Base-by-base conservation (phyloP, 1,140 invertebrate species). In the Laodelphax striatellus region DNA sequence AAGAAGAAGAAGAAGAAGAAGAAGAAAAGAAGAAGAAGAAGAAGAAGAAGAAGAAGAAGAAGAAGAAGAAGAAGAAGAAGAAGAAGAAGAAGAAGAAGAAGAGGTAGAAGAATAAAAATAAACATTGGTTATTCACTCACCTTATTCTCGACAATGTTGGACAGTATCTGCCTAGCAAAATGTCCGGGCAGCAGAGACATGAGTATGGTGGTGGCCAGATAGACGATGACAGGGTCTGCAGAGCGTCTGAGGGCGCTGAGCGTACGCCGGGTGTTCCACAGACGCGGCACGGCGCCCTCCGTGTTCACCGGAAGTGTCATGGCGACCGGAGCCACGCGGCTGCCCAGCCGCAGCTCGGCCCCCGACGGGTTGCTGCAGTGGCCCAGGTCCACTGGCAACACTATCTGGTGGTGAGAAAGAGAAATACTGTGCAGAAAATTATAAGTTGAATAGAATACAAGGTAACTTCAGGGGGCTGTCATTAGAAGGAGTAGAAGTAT, bases 201-300 rank as follows among this genome's bases (percentile, higher is more conserved):
- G 11, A 77, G 66, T 43, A 71, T 71, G 62, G 74, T 71, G 22
- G 78, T 71, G 19, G 74, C 73, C 1, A 75, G 74, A 62, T 76
- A 78, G 57, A 79, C 73, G 5, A 81, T 72, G 22, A 78, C 75
- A 0, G 77, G 72, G 61, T 80, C 77, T 5, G 79, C 73, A 42
- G 76, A 65, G 16, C 50, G 54, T 8, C 57, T 41, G 1, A 65
- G 44, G 5, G 60, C 50, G 21, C 58, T 58, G 19, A 81, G 73
- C 8, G 70, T 66, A 43, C 74, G 69, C 38, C 79, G 72, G 17
- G 79, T 74, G 34, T 75, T 75, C 81, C 81, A 82, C 5, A 82
- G 71, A n/a, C 80, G 68, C 10, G 81, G 81, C 50, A 82, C 77
- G n/a, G 77, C 76, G 10, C 78, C 79, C 66, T 82, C 80, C 2